Evolutionary conservation across 2,888 invertebrate genomes (phyloP), one percentile per base, ranked within the genome.

Genomic region (Ophioninae sp.): DNA sequence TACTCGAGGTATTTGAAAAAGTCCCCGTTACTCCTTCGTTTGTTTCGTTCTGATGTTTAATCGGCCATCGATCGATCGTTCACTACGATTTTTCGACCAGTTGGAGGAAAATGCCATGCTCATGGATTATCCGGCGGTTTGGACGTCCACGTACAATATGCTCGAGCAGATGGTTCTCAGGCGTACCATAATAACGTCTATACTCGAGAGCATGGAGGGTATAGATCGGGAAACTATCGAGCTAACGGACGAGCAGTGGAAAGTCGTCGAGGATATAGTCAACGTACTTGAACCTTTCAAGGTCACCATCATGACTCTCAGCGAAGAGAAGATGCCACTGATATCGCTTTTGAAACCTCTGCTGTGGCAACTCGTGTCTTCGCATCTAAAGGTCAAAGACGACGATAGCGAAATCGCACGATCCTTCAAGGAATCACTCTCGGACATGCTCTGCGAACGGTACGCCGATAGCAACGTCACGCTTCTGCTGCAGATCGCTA

Each of bases 141-240:
- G 94, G 94, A 93, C 93, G 23, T 93, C 93, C 2, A 94, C 94
- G 0, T 93, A 93, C 72, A 91, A 91, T 10, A 93, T 94, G 93
- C 86, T 94, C 6, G 93, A 94, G 79, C 90, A 93, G 87, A 90
- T 93, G 83, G 86, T 91, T 6, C 82, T 91, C 0, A 89, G 93
- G 8, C 91, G 91, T 71, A 90, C 90, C 41, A 89, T 92, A 9
- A 86, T 94, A 7, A 87, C 87, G 2, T 89, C 91, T 0, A 90
- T 93, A 56, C 84, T 93, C 6, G 92, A 92, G 13, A 90, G 90
- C 67, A 88, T 92, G 74, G 92, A 91, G 22, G 90, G 91, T 0
- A 88, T 92, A 1, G 92, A 93, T 85, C 91, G 91, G 20, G 91
- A 91, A 6, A 82, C 86, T 6, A 85, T 93, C 10, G 90, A 92